phyloP scores from a whole-genome alignment of 2,797 vertebrate species.

The Protosalanx chinensis region DNA sequence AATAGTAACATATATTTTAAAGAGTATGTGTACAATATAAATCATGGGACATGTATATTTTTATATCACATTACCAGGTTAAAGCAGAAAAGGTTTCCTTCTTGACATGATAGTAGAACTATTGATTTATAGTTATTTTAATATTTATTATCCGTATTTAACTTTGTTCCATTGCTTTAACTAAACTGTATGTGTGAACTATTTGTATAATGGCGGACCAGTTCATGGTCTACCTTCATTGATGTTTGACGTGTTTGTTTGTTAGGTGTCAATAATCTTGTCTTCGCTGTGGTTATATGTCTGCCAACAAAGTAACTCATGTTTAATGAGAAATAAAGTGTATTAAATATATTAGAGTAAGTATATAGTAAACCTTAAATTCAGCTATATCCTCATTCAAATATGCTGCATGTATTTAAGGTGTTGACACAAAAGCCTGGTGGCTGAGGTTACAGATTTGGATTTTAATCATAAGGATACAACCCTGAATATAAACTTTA shows the following conservation, averaged over 20 bases:
- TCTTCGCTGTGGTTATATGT: constrained; percentile 75
- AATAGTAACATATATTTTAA: constrained; percentile 80
- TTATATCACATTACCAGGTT: constrained; percentile 70
- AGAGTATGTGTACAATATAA: constrained; percentile 70
- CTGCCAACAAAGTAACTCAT: constrained; percentile 76
- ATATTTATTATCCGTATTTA: too few species aligned
- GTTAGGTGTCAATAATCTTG: constrained; percentile 72
- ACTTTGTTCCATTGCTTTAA: too few species aligned
- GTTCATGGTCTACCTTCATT: constrained; percentile 49
- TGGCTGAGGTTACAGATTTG: too few species aligned
- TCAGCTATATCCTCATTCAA: not conserved
- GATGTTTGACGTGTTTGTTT: constrained; percentile 52
- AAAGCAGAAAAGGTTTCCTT: constrained; percentile 49
- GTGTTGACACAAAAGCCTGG: too few species aligned
- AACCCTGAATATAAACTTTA: not conserved
- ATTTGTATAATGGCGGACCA: constrained; percentile 59
- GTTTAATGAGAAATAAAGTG: constrained; percentile 83
- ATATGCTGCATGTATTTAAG: not conserved
- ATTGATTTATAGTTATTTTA: constrained; percentile 26
- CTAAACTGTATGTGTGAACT: constrained; percentile 52
- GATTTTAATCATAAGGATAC: too few species aligned
- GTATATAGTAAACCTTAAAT: not conserved
- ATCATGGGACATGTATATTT: constrained; percentile 82
- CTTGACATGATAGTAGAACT: constrained; percentile 53
- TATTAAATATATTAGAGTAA: constrained; percentile 62